Base-by-base conservation (phyloP, 2,113 vertebrate genomes). In the Hystrix brachyura region DNA sequence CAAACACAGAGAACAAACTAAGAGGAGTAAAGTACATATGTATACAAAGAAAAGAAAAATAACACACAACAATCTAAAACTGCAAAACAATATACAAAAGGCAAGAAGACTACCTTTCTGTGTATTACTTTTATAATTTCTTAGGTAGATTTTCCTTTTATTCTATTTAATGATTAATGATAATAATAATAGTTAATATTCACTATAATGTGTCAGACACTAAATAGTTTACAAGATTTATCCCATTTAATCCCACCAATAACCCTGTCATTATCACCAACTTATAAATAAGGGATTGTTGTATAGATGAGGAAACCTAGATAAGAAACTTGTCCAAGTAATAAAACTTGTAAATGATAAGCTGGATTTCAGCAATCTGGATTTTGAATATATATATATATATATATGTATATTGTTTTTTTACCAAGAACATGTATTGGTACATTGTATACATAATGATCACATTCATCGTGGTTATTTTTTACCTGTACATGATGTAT, bases 171-270 rank as follows among this genome's bases (percentile, higher is more conserved):
- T 80, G 57, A 74, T 18, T 79, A 55, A 91, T 80, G 34, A 72
- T 67, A 69, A 74, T 65, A 72, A 78, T 67, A 21, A 90, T 38
- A 29, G 34, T 72, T 74, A 72, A 90, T 11, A 78, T 83, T 87
- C 51, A 48, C 82, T 57, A 34, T 17, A 4, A 51, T 23, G 46
- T 78, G 27, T 59, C 55, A 95, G 80, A 12, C 23, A 15, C 43
- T 76, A 76, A 51, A 21, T 79, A 72, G 34, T 85, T 82, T 87
- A 18, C 11, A 83, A 69, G n/a, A 93, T 91, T 60, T 91, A 57
- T 91, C 9, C 12, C 64, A 76, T 64, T 80, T 72, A 96, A 46
- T 32, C 21, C 4, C 69, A 13, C 32, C 48, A 51, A 59, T 25
- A 80, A 13, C 14, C 55, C 76, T 34, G 14, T n/a, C 55, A 78